A percentile compares a stretch with the other conserved stretches of the same genome.
phyloP scores from a whole-genome alignment of 2,113 vertebrate genomes.

The Lichenostomus cassidix region DNA sequence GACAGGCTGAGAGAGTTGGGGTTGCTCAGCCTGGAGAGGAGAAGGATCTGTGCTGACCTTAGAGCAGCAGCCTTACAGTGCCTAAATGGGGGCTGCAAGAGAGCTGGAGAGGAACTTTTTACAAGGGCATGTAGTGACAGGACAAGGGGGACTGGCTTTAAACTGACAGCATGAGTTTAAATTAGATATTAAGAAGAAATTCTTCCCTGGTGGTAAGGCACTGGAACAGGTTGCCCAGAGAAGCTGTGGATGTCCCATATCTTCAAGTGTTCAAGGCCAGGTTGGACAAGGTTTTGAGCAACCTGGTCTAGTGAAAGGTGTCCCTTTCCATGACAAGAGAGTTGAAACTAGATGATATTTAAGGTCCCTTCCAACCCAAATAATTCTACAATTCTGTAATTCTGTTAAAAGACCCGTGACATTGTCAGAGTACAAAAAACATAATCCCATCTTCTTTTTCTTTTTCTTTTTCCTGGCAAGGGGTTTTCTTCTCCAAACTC shows the following conservation, averaged over 20 bases:
- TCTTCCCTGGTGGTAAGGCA: neutral
- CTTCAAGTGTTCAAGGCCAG: neutral
- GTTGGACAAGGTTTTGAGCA: neutral
- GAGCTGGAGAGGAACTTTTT: neutral
- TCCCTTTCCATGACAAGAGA: neutral
- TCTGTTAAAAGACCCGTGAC: neutral
- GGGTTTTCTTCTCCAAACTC: neutral
- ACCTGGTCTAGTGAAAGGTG: neutral
- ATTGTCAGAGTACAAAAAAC: neutral
- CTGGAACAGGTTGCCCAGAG: neutral
- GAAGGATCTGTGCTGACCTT: neutral
- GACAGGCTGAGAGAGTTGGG: neutral
- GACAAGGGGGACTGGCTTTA: neutral
- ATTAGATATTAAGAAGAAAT: neutral
- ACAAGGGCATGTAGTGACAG: too few relatives aligned
- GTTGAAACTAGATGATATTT: neutral
- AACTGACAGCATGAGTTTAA: neutral
- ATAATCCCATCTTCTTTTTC: neutral
- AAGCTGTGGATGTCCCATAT: neutral
- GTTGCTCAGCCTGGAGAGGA: neutral
- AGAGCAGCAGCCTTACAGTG: neutral
- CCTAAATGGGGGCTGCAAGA: neutral
- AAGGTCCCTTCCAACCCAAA: neutral
- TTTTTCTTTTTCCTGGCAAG: neutral
- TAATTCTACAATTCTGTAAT: neutral